These are phyloP conservation scores for Lepidochrysops patricia DNA, from an alignment of 2,888 invertebrate species.

Conservation along the genomic window DNA sequence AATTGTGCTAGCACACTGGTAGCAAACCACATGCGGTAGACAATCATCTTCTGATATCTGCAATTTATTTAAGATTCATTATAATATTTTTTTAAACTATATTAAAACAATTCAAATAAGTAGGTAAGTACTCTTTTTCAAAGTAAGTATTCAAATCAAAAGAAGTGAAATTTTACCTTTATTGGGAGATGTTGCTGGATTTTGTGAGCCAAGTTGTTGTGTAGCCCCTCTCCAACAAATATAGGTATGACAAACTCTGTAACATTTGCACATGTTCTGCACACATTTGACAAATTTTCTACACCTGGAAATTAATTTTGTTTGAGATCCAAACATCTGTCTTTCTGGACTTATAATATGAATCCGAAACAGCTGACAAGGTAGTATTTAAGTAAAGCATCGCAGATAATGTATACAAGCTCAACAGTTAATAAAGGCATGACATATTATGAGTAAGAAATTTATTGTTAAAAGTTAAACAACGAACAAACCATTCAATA, in stretches of 20 bases:
- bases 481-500: background rate
- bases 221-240: conserved; percentile 75
- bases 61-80: no score
- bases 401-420: no score
- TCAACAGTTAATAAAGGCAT: no score
- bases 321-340: background rate
- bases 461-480: background rate
- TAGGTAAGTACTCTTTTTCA: background rate
- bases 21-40: conserved; percentile 77
- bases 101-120: background rate
- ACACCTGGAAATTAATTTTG: conserved; percentile 31
- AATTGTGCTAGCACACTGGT: conserved; percentile 77
- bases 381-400: no score
- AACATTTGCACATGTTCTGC: conserved; percentile 72
- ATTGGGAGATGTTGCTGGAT: conserved; percentile 79
- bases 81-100: no score
- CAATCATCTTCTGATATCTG: conserved; percentile 69
- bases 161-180: no score
- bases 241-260: conserved; percentile 75
- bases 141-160: no score
- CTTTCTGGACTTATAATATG: background rate
- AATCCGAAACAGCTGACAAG: background rate
- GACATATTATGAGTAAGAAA: no score
- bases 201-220: conserved; percentile 75
- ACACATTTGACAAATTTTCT: conserved; percentile 46